Conservation (phyloP, 2,113 vertebrate species). For the Prochilodus magdalenae region DNA sequence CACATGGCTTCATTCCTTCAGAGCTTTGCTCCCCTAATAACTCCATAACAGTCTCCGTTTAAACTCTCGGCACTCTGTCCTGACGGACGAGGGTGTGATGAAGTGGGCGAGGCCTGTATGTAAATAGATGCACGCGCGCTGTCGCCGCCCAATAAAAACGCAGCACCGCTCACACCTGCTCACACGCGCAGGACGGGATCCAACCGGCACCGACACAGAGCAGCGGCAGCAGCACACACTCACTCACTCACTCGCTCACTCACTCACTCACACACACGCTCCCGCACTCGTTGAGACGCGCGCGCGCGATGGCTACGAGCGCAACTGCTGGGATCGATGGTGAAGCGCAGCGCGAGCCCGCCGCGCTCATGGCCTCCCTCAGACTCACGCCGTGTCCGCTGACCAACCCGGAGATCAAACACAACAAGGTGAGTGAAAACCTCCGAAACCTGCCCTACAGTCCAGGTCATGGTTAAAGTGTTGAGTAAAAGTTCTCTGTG, state of each 20-base stretch:
- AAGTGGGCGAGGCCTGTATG: slow-evolving; percentile 70
- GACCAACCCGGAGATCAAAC: slow-evolving; percentile 94
- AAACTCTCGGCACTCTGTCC: no score
- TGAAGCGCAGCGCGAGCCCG: slow-evolving; percentile 92
- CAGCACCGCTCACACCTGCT: slow-evolving; percentile 92
- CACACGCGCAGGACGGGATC: slow-evolving; percentile 85
- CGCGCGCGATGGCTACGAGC: neutral
- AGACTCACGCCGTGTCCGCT: slow-evolving; percentile 94
- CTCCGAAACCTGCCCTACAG: slow-evolving; percentile 13
- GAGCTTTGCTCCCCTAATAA: no score
- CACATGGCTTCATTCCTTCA: no score
- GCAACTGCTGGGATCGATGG: slow-evolving; percentile 87
- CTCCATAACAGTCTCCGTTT: neutral
- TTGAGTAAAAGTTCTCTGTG: neutral
- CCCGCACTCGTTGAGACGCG: neutral
- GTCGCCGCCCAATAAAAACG: slow-evolving; percentile 91
- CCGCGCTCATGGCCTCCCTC: slow-evolving; percentile 94
- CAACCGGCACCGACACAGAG: no score
- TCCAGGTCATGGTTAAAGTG: no score
- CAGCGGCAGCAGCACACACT: neutral
- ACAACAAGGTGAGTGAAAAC: slow-evolving; percentile 88
- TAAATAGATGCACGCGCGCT: slow-evolving; percentile 70
- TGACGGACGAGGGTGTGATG: neutral
- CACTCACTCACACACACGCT: neutral
- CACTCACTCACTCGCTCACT: neutral